These are phyloP conservation scores for Eurytoma adleriae DNA, from an alignment of 2,888 invertebrate species.

Conservation along the genomic window DNA sequence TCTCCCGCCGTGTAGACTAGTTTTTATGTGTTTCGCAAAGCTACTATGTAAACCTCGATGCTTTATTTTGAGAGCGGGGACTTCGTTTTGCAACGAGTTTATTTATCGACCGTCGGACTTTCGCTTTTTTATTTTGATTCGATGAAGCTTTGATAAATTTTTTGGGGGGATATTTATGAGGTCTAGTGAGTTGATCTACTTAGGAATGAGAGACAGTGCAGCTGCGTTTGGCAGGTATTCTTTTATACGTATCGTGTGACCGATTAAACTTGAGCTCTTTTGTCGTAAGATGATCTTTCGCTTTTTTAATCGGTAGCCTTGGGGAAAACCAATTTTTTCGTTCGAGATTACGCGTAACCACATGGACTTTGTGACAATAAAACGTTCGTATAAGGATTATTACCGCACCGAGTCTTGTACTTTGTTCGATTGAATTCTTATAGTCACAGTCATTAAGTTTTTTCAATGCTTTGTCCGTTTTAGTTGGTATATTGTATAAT, in stretches of 20 bases:
- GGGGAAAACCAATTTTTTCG: conserved; percentile 51
- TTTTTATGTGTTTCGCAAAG: not conserved
- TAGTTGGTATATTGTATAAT: too few relatives aligned
- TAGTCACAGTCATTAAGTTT: too few relatives aligned
- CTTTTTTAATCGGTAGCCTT: conserved; percentile 40
- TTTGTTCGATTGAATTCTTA: too few relatives aligned
- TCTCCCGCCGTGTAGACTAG: not conserved
- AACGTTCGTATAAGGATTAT: not conserved
- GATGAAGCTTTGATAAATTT: not conserved
- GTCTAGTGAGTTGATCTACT: not conserved
- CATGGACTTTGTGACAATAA: conserved; percentile 22
- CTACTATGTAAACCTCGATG: not conserved
- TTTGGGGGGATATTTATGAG: not conserved
- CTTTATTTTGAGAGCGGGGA: not conserved
- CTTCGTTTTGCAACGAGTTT: not conserved
- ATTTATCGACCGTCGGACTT: not conserved
- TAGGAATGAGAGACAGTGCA: not conserved
- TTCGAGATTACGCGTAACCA: conserved; percentile 12
- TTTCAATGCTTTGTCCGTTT: too few relatives aligned
- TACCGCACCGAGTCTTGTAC: too few relatives aligned
- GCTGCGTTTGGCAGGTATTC: conserved; percentile 4
- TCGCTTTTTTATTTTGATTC: not conserved
- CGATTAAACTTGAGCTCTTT: conserved; percentile 21
- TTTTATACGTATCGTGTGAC: not conserved
- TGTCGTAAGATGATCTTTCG: conserved; percentile 13